Percentiles rank a stretch among this genome's conserved stretches.
These are phyloP conservation scores for Hirundichthys speculiger DNA, from an alignment of 2,113 vertebrate genomes.

Conservation along the genomic window DNA sequence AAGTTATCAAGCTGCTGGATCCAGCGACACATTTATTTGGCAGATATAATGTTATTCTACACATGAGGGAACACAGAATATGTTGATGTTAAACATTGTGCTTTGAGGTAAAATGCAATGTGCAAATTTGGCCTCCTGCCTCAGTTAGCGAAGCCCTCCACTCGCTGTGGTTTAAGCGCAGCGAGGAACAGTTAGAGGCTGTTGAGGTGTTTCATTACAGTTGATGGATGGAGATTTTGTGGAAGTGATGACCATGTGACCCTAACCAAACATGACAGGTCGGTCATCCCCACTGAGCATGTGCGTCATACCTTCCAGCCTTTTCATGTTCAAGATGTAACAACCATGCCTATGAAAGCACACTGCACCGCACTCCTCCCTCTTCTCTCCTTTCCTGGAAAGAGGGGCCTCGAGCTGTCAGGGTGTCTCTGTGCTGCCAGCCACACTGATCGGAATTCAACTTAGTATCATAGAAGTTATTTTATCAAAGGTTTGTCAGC, in stretches of 20 bases:
- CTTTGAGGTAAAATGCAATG: not conserved
- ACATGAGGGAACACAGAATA: not conserved
- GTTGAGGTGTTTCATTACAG: constrained; percentile 57
- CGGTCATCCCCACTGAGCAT: constrained; percentile 24
- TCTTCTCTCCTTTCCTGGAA: not conserved
- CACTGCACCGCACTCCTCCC: not conserved
- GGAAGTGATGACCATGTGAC: constrained; percentile 9
- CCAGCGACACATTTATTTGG: not conserved
- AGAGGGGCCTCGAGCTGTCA: constrained; percentile 6
- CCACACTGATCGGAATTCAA: too few relatives aligned
- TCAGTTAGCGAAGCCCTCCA: not conserved
- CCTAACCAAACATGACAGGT: constrained; percentile 25
- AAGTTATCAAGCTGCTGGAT: not conserved
- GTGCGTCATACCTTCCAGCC: constrained; percentile 31
- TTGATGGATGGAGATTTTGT: constrained; percentile 40
- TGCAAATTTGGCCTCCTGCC: not conserved
- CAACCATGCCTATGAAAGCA: constrained; percentile 49
- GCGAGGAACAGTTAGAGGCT: constrained; percentile 8
- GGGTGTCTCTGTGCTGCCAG: too few relatives aligned
- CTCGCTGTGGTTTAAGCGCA: not conserved
- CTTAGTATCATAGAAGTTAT: not conserved
- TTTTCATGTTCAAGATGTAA: constrained; percentile 38
- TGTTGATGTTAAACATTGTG: not conserved
- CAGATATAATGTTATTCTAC: not conserved
- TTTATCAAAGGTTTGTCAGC: not conserved